Base-by-base conservation (phyloP, 2,113 vertebrate genomes). In the Equus przewalskii region DNA sequence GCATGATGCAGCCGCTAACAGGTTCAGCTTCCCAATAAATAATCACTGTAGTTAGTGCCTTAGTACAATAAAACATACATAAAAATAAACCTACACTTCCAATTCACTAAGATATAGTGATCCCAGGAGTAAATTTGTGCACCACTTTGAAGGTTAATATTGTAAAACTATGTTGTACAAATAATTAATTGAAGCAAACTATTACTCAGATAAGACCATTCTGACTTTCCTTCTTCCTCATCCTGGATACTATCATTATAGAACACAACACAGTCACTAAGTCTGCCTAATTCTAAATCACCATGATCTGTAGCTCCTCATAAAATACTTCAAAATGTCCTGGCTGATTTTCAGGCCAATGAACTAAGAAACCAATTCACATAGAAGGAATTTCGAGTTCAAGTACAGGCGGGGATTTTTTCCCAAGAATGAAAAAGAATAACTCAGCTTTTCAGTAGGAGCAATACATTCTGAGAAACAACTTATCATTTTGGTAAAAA, bases 401-500 rank as follows among this genome's bases (percentile, higher is more conserved):
- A 36, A 78, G 95, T 46, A 60, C 1, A 3, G 64, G 33, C 1
- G 3, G 41, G 12, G 46, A 58, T 15, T 64, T 69, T 76, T 73
- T 44, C 33, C 72, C 72, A 82, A 81, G 44, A 92, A 84, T 64
- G 36, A 92, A 80, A 89, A 75, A 88, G 2, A 80, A 14, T 36
- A 70, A 89, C 69, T 51, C 36, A 41, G 30, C 30, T 81, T 92
- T 94, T 85, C 46, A 84, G 26, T 28, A 75, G 36, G 8, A 85
- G 41, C 1, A 80, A 46, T 19, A 78, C 6, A n/a, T 76, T 69
- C 67, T 82, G 36, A 91, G 65, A 94, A 94, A 83, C 4, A 88
- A 73, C 41, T 84, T 62, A 46, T 1, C 44, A 92, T 69, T 83
- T 75, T 84, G 76, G 18, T 81, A 76, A 94, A 72, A 95, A 97